Conservation (phyloP, 2,113 vertebrate species). For the Tetrax tetrax region DNA sequence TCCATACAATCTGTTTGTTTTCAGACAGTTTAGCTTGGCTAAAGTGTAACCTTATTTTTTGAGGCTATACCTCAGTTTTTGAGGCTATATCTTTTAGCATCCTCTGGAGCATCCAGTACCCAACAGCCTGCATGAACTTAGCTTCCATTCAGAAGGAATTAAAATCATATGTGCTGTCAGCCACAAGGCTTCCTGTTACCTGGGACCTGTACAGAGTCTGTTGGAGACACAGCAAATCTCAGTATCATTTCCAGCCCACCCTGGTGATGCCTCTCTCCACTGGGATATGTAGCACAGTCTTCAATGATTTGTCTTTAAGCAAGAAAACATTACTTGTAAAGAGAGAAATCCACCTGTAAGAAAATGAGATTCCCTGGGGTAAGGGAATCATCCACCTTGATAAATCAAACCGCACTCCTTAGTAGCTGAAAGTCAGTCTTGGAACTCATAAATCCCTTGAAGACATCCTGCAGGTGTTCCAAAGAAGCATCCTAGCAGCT, state of each 20-base stretch:
- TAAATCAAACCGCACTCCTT: neutral
- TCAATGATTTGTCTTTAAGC: neutral
- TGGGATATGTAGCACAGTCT: neutral
- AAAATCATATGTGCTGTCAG: neutral
- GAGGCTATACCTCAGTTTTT: too few relatives aligned
- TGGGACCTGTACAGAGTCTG: neutral
- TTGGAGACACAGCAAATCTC: neutral
- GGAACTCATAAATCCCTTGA: neutral
- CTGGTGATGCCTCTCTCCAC: neutral
- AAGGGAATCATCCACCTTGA: neutral
- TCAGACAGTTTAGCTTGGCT: neutral
- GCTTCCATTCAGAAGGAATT: neutral
- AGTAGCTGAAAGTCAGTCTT: neutral
- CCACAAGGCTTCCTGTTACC: neutral
- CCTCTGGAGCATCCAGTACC: neutral
- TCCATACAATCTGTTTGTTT: neutral
- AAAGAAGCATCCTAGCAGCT: neutral
- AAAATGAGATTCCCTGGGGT: neutral
- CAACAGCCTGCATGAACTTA: neutral
- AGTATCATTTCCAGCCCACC: neutral
- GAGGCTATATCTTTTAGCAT: neutral
- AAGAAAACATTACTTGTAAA: neutral
- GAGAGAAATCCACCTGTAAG: conserved; percentile 5
- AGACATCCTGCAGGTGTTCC: neutral
- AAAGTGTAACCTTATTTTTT: neutral